Evolutionary conservation across 2,113 vertebrate genomes (phyloP).

Genomic region (Microtus ochrogaster): DNA sequence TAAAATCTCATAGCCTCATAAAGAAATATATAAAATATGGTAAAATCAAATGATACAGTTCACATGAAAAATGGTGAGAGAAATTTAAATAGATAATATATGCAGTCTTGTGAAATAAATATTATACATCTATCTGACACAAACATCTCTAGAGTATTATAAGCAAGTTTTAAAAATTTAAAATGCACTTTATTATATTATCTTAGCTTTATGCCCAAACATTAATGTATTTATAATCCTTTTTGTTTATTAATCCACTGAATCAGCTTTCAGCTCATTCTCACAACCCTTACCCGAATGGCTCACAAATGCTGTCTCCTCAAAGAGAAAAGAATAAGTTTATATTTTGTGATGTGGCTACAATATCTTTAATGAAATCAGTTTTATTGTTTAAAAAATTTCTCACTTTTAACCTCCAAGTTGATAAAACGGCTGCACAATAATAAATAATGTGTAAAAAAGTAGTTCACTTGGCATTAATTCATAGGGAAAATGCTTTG

Average conservation of each 20-base stretch:
- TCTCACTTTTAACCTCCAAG: slow-evolving; percentile 55
- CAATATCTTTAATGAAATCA: slow-evolving; percentile 50
- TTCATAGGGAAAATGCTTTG: slow-evolving; percentile 49
- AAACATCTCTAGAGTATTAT: slow-evolving; percentile 59
- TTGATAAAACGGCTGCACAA: slow-evolving; percentile 41
- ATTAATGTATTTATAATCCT: slow-evolving; percentile 60
- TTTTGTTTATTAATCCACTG: slow-evolving; percentile 63
- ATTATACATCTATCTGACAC: slow-evolving; percentile 51
- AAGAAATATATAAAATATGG: slow-evolving; percentile 74
- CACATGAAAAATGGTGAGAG: slow-evolving; percentile 66
- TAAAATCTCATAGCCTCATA: slow-evolving; percentile 67
- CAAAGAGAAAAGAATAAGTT: slow-evolving; percentile 53
- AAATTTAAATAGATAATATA: slow-evolving; percentile 67
- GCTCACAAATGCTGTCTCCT: slow-evolving; percentile 59
- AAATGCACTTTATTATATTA: slow-evolving; percentile 60
- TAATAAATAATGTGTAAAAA: slow-evolving; percentile 59
- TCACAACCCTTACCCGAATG: background rate
- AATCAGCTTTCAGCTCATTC: slow-evolving; percentile 60
- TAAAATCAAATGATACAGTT: slow-evolving; percentile 75
- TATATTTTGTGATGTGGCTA: slow-evolving; percentile 30
- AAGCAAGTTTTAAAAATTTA: slow-evolving; percentile 72
- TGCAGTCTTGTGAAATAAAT: slow-evolving; percentile 54
- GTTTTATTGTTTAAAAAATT: slow-evolving; percentile 61
- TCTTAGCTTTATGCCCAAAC: slow-evolving; percentile 59
- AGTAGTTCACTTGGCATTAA: slow-evolving; percentile 67